A percentile compares a stretch with the other conserved stretches of the same genome.
Evolutionary conservation across 2,888 invertebrate species (phyloP).

Genomic region (Apeira syringaria): DNA sequence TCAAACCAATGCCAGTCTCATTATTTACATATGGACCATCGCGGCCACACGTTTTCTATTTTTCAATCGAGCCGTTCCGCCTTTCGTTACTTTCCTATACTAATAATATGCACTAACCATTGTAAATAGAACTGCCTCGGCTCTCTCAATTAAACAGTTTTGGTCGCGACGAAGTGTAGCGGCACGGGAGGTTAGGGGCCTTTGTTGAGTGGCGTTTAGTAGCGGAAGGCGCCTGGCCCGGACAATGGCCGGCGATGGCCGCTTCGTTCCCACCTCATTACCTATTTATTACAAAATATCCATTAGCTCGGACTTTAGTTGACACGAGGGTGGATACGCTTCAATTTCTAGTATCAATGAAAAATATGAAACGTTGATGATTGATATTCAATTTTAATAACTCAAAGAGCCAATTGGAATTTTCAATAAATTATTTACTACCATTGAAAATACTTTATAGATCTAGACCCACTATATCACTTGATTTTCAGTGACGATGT

Average conservation of each 20-base stretch:
- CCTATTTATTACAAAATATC: conserved; percentile 72
- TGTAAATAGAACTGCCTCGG: conserved; percentile 42
- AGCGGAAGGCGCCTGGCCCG: conserved; percentile 72
- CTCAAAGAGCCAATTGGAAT: too few relatives aligned
- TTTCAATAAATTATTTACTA: too few relatives aligned
- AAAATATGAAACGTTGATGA: too few relatives aligned
- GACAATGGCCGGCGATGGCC: conserved; percentile 78
- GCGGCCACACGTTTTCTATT: conserved; percentile 69
- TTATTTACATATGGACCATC: conserved; percentile 61
- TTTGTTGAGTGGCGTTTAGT: conserved; percentile 51
- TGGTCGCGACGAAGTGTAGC: conserved; percentile 45
- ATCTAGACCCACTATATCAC: too few relatives aligned
- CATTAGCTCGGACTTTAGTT: conserved; percentile 48
- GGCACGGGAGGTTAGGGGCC: conserved; percentile 56
- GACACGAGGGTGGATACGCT: conserved; percentile 1
- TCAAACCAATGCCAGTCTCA: conserved; percentile 46
- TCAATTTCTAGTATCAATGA: too few relatives aligned
- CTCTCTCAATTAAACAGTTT: conserved; percentile 38
- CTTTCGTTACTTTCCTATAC: conserved; percentile 78
- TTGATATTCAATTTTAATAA: too few relatives aligned
- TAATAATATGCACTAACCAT: conserved; percentile 53
- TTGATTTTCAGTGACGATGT: too few relatives aligned
- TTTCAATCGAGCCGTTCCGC: conserved; percentile 77
- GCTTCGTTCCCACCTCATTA: conserved; percentile 77
- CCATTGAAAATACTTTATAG: too few relatives aligned